Conservation (phyloP, 2,797 vertebrate genomes). For the Myoxocephalus aenaeus region DNA sequence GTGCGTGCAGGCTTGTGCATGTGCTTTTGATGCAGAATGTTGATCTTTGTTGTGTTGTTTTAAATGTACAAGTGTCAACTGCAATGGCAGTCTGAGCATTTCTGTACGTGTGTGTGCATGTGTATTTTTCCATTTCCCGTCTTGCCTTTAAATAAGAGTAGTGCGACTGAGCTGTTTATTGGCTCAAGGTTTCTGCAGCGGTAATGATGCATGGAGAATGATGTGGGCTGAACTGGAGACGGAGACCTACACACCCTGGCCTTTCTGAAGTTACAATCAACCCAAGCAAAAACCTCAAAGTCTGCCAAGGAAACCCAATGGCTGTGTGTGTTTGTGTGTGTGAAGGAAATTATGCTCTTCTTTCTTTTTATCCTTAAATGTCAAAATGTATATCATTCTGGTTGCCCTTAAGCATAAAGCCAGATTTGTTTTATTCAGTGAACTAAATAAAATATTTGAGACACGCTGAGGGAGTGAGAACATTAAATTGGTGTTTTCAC, state of each 20-base stretch:
- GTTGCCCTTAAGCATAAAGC: constrained; percentile 25
- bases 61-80: constrained; percentile 25
- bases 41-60: constrained; percentile 35
- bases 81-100: constrained; percentile 8
- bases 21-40: constrained; percentile 26
- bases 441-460: constrained; percentile 28
- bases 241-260: constrained; percentile 58
- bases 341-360: constrained; percentile 10
- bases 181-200: constrained; percentile 80
- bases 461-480: constrained; percentile 31
- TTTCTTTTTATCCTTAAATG: constrained; percentile 23
- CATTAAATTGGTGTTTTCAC: constrained; percentile 41
- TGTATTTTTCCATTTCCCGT: constrained; percentile 66
- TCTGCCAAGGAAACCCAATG: constrained; percentile 43
- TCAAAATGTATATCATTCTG: constrained; percentile 43
- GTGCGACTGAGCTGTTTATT: constrained; percentile 83
- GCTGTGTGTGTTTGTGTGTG: constrained; percentile 28
- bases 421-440: constrained; percentile 31
- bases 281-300: constrained; percentile 47
- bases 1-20: not conserved
- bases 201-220: constrained; percentile 86
- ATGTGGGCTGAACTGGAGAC: constrained; percentile 70
- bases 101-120: constrained; percentile 13
- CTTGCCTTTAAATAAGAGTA: constrained; percentile 76
- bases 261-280: constrained; percentile 70